Conservation (phyloP, 2,888 invertebrate species). For the Anarsia innoxiella region DNA sequence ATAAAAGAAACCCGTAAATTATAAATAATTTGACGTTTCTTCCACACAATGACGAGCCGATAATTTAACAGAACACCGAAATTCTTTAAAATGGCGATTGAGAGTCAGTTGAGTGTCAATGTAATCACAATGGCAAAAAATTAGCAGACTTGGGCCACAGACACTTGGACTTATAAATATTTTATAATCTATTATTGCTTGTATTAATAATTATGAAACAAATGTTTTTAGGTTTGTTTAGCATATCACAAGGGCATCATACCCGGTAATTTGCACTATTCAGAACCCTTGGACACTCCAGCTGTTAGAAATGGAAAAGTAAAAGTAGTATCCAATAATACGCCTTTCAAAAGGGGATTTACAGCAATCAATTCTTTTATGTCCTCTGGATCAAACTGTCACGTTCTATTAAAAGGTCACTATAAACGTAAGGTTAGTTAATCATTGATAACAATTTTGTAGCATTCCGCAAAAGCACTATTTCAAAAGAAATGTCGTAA, state of each 20-base stretch:
- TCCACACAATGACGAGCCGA: too few relatives aligned
- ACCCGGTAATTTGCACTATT: conserved; percentile 38
- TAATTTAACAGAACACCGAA: too few relatives aligned
- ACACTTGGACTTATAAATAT: too few relatives aligned
- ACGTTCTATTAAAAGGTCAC: conserved; percentile 41
- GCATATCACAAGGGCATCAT: conserved; percentile 37
- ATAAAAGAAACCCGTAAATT: too few relatives aligned
- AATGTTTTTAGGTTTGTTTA: conserved; percentile 32
- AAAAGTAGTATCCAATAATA: conserved; percentile 31
- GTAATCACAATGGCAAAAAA: too few relatives aligned
- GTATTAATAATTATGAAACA: neutral
- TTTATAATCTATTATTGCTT: neutral
- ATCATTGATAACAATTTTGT: too few relatives aligned
- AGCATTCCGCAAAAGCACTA: too few relatives aligned
- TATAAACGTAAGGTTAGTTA: conserved; percentile 45
- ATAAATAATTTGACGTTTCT: too few relatives aligned
- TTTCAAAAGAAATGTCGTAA: neutral
- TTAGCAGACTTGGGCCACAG: too few relatives aligned
- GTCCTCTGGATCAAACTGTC: conserved; percentile 35
- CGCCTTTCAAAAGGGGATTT: conserved; percentile 28
- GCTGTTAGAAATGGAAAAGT: conserved; percentile 30
- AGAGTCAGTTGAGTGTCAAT: too few relatives aligned
- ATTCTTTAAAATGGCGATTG: too few relatives aligned
- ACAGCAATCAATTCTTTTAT: conserved; percentile 42
- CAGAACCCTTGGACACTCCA: conserved; percentile 26